Conservation (phyloP, 2,113 vertebrate species). For the Parotia lawesii region DNA sequence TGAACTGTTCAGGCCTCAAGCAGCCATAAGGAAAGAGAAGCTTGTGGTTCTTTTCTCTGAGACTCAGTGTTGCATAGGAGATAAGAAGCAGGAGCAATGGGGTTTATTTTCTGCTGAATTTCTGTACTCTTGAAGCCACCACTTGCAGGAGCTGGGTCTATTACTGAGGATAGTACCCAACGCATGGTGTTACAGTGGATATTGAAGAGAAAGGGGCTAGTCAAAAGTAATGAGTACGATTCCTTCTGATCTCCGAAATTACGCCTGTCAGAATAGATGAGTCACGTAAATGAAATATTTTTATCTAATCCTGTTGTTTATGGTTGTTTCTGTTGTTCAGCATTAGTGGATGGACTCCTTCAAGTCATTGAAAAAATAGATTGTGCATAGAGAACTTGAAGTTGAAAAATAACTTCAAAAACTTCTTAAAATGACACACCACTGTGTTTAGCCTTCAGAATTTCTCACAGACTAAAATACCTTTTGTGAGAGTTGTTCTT, state of each 20-base stretch:
- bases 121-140: neutral
- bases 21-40: neutral
- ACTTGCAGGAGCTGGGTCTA: neutral
- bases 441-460: neutral
- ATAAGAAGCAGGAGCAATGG: neutral
- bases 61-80: neutral
- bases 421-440: neutral
- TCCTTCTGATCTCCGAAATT: neutral
- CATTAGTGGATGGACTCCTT: neutral
- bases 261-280: neutral
- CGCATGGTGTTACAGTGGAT: neutral
- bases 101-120: neutral
- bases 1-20: neutral
- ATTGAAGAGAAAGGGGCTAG: neutral
- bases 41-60: neutral
- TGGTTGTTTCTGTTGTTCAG: neutral
- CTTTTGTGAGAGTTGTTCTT: neutral
- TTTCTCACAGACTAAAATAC: neutral
- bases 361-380: neutral
- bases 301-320: neutral
- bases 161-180: neutral
- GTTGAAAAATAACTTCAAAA: neutral
- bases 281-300: neutral
- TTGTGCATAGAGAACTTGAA: neutral
- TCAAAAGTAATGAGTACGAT: neutral